Base-by-base conservation (phyloP, 2,113 vertebrate genomes). In the Stercorarius parasiticus region DNA sequence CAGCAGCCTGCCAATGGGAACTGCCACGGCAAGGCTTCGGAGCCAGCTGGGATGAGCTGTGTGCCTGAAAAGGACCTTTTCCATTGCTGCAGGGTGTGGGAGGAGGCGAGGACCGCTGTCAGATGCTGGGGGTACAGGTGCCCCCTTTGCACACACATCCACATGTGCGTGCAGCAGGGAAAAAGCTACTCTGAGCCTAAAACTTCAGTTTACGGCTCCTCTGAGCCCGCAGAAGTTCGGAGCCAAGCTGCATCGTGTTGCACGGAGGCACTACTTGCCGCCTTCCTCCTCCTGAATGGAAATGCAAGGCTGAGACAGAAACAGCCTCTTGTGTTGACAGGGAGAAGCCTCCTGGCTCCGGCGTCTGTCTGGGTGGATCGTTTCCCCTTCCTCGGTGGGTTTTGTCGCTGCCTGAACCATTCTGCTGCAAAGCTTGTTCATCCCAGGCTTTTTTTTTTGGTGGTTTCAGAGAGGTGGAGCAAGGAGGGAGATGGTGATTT, bases 101-200 rank as follows among this genome's bases (percentile, higher is more conserved):
- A 69, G 27, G 76, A 64, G 25, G 27, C 3, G 4, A 56, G 76
- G 20, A 32, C 14, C 0, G 0, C 9, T 30, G 47, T 13, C 4
- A 12, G 64, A 5, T 18, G 74, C 55, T 10, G 69, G 26, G 42
- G n/a, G 6, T 45, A 10, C 47, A 11, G 56, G 14, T 5, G 3
- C 19, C 86, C 74, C 43, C 30, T 15, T 15, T 77, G 61, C 50
- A 11, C 34, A 26, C 56, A 0, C 36, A 5, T n/a, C 36, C 38
- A 0, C 0, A 1, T 6, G 27, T 38, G 21, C 1, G 3, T 23
- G 50, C 53, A 3, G 50, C 6, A n/a, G 80, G n/a, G 25, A 26
- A 6, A 43, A n/a, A 61, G 27, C 80, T 58, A 18, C 56, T 23
- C 29, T 4, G 56, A 72, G 93, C 53, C 83, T 8, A 6, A 8